Evolutionary conservation across 2,113 vertebrate genomes (phyloP).

Genomic region (Panthera tigris): DNA sequence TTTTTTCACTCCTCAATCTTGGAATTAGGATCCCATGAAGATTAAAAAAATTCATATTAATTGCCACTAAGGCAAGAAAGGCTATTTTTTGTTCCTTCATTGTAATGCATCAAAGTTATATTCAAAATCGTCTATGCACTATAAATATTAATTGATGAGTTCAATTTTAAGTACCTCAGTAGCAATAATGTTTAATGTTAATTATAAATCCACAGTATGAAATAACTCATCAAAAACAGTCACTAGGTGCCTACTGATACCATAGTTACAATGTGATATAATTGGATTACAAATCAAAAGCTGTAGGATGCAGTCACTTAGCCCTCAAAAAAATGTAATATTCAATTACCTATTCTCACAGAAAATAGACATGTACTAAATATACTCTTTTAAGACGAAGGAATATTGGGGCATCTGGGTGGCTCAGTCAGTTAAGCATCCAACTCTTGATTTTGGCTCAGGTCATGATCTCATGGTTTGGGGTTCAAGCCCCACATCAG

Average conservation of each 20-base stretch:
- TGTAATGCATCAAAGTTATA: neutral
- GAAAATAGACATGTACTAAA: neutral
- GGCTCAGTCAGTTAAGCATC: no score
- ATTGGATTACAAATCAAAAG: conserved; percentile 1
- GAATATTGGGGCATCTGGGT: neutral
- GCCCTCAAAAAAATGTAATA: neutral
- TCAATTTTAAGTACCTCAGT: neutral
- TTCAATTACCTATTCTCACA: neutral
- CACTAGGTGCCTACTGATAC: neutral
- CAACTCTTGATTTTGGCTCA: no score
- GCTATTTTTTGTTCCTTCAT: neutral
- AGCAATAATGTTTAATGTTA: neutral
- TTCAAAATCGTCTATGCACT: neutral
- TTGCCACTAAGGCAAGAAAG: neutral
- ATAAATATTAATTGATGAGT: neutral
- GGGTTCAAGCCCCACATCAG: no score
- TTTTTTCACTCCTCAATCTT: neutral
- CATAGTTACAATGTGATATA: neutral
- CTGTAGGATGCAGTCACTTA: neutral
- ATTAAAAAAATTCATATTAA: neutral
- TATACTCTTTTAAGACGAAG: neutral
- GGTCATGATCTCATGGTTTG: no score
- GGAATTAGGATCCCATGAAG: neutral
- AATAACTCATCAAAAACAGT: conserved; percentile 29
- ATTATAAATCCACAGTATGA: neutral